phyloP scores from a whole-genome alignment of 2,888 invertebrate species.

The Balanococcus diminutus region DNA sequence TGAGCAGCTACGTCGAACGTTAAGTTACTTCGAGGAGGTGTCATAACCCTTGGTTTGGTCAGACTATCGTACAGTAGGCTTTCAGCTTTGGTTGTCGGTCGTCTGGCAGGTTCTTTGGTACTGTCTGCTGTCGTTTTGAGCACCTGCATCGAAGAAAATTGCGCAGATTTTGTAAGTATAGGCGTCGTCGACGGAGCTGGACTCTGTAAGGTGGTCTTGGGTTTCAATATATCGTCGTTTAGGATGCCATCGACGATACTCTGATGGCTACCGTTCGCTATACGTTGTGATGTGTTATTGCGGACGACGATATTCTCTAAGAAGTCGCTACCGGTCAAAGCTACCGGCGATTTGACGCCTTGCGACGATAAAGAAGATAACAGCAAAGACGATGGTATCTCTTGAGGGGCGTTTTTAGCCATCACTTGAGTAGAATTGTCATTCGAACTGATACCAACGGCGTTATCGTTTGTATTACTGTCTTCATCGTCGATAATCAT shows the following conservation, averaged over 20 bases:
- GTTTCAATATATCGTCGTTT: conserved; percentile 24
- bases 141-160: neutral
- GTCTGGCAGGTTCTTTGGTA: neutral
- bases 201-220: neutral
- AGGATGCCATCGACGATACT: conserved; percentile 32
- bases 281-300: neutral
- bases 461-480: neutral
- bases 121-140: neutral
- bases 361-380: neutral
- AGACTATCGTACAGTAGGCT: conserved; percentile 45
- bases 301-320: neutral
- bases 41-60: neutral
- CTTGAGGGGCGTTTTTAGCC: neutral
- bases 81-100: neutral
- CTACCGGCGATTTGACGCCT: neutral
- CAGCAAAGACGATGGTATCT: neutral
- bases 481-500: neutral
- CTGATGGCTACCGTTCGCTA: neutral
- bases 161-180: neutral
- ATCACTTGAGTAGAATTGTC: neutral
- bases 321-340: neutral
- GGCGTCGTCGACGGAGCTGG: neutral
- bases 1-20: neutral
- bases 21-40: neutral
- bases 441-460: neutral